Percentiles rank a stretch among this genome's conserved stretches.
phyloP scores from a whole-genome alignment of 2,888 invertebrate genomes.

The Eumacrocentrus americanus region DNA sequence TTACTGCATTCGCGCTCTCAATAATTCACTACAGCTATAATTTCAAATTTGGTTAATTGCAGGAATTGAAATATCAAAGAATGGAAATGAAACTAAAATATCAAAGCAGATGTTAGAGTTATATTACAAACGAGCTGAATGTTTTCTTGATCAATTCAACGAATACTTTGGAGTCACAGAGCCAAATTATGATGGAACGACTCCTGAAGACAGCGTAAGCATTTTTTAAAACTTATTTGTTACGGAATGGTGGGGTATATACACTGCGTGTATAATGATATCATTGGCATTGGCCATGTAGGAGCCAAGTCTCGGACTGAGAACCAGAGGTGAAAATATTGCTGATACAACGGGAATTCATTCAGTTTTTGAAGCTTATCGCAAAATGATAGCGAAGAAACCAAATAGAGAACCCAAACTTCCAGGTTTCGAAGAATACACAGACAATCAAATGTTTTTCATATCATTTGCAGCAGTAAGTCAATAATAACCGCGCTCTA shows the following conservation, averaged over 20 bases:
- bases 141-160: conserved; percentile 40
- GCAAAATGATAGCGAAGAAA: too few relatives aligned
- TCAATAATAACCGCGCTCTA: neutral
- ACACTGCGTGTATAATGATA: too few relatives aligned
- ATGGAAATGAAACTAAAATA: conserved; percentile 3
- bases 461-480: conserved; percentile 62
- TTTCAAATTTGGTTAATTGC: neutral
- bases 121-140: conserved; percentile 32
- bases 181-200: neutral
- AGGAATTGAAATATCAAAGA: conserved; percentile 23
- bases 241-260: too few relatives aligned
- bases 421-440: conserved; percentile 70
- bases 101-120: conserved; percentile 27
- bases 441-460: conserved; percentile 76
- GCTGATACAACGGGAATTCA: conserved; percentile 85
- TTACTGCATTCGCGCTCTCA: neutral
- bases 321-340: conserved; percentile 71
- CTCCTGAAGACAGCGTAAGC: neutral
- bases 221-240: too few relatives aligned
- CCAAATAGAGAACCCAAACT: too few relatives aligned
- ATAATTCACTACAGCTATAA: neutral
- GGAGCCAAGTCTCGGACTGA: too few relatives aligned
- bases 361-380: conserved; percentile 73
- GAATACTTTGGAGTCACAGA: conserved; percentile 18
- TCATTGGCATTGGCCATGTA: too few relatives aligned